Base-by-base conservation (phyloP, 2,113 vertebrate species). In the Pomatorhinus ruficollis region DNA sequence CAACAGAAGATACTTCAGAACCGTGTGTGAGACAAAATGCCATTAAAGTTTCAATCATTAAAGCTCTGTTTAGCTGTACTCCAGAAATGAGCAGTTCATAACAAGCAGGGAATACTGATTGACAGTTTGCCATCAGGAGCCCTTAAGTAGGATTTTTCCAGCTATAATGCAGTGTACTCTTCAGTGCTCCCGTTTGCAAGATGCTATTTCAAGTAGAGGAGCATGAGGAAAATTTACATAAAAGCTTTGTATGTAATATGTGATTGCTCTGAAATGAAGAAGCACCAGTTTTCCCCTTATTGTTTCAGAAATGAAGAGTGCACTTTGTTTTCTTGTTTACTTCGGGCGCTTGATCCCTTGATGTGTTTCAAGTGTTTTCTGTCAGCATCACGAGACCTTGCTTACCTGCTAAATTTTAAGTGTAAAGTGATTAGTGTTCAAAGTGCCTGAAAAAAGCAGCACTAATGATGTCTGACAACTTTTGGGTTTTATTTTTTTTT, bases 91-190 rank as follows among this genome's bases (percentile, higher is more conserved):
- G 89, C 64, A 53, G 82, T 61, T 89, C 90, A 71, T 92, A 96
- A 84, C 82, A 74, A 93, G 59, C 2, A 0, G 72, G 68, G 90
- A 50, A 84, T 90, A 92, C 91, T 95, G 78, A 70, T 84, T 90
- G 94, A 90, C 52, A 83, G 81, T 75, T 89, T 89, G 66, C 93
- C 83, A 92, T 81, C 85, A 79, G 93, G 94, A 97, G 56, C 61
- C 91, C 93, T 89, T 83, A 27, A 85, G 68, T 21, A 87, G 84
- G 96, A 87, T 94, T 97, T 97, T 92, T 91, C 65, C 77, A 79
- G 80, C 80, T 65, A 24, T 91, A 81, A 54, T 23, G 16, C 85
- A 35, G 54, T 59, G 72, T 93, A 56, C 78, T 80, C 44, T 33
- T 39, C 88, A 15, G 52, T 39, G 49, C 60, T 93, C 49, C 79